Evolutionary conservation across 1,140 invertebrate genomes (phyloP).

Genomic region (Luehdorfia chinensis): DNA sequence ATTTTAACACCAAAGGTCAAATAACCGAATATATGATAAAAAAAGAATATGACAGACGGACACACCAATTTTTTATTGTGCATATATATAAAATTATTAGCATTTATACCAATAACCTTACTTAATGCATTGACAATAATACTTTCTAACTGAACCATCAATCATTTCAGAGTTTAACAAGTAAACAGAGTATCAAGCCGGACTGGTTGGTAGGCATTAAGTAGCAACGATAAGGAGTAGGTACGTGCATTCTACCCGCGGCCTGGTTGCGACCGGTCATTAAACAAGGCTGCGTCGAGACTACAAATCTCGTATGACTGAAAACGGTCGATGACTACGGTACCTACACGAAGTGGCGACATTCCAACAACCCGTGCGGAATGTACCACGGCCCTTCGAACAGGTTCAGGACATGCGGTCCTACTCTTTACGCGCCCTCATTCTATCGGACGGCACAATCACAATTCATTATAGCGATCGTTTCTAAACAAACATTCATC

Average conservation of each 20-base stretch:
- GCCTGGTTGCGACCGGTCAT: slow-evolving; percentile 51
- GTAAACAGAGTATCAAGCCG: slow-evolving; percentile 21
- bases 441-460: slow-evolving; percentile 33
- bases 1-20: no score
- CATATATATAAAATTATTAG: no score
- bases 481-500: slow-evolving; percentile 37
- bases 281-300: slow-evolving; percentile 52
- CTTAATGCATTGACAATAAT: background rate
- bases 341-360: slow-evolving; percentile 65
- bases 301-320: slow-evolving; percentile 68
- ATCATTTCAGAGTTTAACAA: slow-evolving; percentile 10
- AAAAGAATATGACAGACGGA: no score
- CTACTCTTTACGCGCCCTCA: slow-evolving; percentile 50
- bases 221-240: slow-evolving; percentile 54
- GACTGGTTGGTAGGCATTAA: slow-evolving; percentile 32
- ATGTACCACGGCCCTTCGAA: slow-evolving; percentile 65
- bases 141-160: background rate
- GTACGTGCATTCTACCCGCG: slow-evolving; percentile 30
- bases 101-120: no score
- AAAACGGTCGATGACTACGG: slow-evolving; percentile 58
- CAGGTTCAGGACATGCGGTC: slow-evolving; percentile 61
- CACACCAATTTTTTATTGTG: no score
- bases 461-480: slow-evolving; percentile 39
- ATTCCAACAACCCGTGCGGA: slow-evolving; percentile 64
- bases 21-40: no score